Percentiles rank a stretch among this genome's conserved stretches.
phyloP scores from a whole-genome alignment of 1,140 invertebrate genomes.

The Cotesia chilonis region DNA sequence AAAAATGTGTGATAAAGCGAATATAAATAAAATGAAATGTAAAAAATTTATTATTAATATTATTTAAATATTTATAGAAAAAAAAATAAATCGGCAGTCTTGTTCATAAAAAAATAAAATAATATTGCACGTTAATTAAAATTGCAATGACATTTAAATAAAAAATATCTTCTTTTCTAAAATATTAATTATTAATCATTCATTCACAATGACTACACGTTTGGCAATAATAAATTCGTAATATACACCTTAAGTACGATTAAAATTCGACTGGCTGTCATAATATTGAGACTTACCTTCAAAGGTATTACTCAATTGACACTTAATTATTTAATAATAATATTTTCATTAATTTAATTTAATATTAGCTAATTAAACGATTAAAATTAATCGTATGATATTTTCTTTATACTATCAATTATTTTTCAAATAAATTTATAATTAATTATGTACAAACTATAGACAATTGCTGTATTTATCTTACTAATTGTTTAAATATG shows the following conservation, averaged over 20 bases:
- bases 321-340: not conserved
- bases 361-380: not conserved
- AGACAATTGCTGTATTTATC: slow-evolving; percentile 28
- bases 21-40: no score
- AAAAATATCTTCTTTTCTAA: slow-evolving; percentile 15
- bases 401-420: not conserved
- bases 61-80: no score
- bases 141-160: slow-evolving; percentile 23
- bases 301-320: not conserved
- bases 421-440: no score
- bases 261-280: slow-evolving; percentile 11
- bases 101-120: slow-evolving; percentile 5
- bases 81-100: not conserved
- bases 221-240: slow-evolving; percentile 36
- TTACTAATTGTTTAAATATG: slow-evolving; percentile 10
- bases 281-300: not conserved
- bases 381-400: not conserved
- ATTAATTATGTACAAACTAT: slow-evolving; percentile 30
- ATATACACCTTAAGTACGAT: slow-evolving; percentile 37
- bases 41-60: no score
- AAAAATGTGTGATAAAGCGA: no score
- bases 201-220: slow-evolving; percentile 9
- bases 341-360: not conserved
- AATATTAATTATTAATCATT: slow-evolving; percentile 23
- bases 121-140: not conserved